phyloP scores from a whole-genome alignment of 2,797 vertebrate species.

The Adrianichthys oophorus region DNA sequence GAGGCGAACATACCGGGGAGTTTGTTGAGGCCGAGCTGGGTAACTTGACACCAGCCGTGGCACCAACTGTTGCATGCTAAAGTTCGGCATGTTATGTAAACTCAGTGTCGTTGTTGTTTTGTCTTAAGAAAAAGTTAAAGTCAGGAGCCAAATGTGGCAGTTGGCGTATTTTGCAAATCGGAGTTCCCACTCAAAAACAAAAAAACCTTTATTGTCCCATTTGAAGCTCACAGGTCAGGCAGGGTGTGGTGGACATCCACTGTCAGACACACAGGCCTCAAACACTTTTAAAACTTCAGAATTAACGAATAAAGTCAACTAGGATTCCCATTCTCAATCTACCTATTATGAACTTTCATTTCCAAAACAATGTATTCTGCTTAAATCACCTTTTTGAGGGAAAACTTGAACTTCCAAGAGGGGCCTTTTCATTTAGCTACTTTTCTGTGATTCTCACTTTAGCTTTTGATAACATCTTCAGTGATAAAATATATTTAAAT shows the following conservation, averaged over 20 bases:
- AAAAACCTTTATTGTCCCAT: conserved; percentile 3
- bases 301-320: conserved; percentile 10
- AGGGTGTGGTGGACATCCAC: conserved; percentile 74
- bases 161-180: background rate
- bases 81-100: conserved; percentile 60
- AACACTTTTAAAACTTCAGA: conserved; percentile 17
- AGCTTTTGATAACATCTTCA: conserved; percentile 48
- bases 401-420: conserved; percentile 12
- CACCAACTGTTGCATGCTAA: conserved; percentile 71
- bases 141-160: too few relatives aligned
- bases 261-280: conserved; percentile 38
- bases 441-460: conserved; percentile 28
- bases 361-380: background rate
- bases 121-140: too few relatives aligned
- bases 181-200: background rate
- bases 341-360: conserved; percentile 12
- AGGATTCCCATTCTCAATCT: conserved; percentile 3
- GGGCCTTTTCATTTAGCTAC: background rate
- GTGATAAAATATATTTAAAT: conserved; percentile 56
- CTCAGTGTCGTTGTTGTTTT: conserved; percentile 5
- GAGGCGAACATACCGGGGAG: background rate
- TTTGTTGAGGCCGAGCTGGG: conserved; percentile 31
- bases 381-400: too few relatives aligned
- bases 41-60: conserved; percentile 60
- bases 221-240: conserved; percentile 34